Percentiles rank a stretch among this genome's conserved stretches.
phyloP scores from a whole-genome alignment of 2,797 vertebrate species.

The Ceryle rudis region DNA sequence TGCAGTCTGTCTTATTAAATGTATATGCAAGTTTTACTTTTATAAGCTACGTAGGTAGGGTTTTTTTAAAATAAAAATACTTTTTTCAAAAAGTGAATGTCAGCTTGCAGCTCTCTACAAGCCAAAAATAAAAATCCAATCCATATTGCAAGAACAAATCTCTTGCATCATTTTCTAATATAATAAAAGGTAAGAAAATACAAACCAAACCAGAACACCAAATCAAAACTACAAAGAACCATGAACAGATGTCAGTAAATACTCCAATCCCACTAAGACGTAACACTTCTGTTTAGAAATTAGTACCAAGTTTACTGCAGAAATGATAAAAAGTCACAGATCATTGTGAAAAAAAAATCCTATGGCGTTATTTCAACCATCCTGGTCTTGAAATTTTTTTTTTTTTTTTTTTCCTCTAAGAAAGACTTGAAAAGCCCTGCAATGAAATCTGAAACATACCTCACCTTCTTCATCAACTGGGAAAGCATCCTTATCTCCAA shows the following conservation, averaged over 20 bases:
- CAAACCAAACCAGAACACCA: not conserved
- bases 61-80: not conserved
- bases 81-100: not conserved
- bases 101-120: not conserved
- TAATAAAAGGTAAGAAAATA: constrained; percentile 6
- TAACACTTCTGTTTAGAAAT: constrained; percentile 28
- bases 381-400: not conserved
- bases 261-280: not conserved
- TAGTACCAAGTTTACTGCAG: not conserved
- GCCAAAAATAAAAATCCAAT: not conserved
- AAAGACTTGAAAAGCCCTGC: not conserved
- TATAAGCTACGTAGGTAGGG: not conserved
- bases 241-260: not conserved
- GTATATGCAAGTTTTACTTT: not conserved
- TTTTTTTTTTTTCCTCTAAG: not conserved
- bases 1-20: not conserved
- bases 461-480: not conserved
- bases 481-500: not conserved
- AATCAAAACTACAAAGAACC: constrained; percentile 9
- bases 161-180: not conserved
- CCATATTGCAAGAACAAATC: not conserved
- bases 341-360: not conserved
- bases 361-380: not conserved
- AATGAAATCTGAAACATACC: not conserved
- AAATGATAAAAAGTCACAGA: not conserved